Conservation (phyloP, 2,888 invertebrate genomes). For the Epiblema foenella region DNA sequence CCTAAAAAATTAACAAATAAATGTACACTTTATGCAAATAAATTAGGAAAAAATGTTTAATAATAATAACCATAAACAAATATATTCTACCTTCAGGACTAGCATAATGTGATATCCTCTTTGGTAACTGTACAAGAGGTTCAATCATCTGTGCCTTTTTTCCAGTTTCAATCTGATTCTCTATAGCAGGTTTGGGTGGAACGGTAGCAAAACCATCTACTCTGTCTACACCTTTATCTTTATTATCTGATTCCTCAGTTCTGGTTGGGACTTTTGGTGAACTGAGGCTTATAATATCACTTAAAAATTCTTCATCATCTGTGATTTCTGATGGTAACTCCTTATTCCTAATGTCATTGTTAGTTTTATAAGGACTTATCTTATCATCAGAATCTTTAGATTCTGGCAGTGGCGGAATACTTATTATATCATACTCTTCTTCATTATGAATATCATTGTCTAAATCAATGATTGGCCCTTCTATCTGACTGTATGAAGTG, state of each 20-base stretch:
- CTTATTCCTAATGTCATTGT: neutral
- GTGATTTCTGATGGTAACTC: constrained; percentile 9
- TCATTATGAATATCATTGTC: constrained; percentile 55
- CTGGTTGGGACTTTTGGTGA: constrained; percentile 32
- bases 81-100: constrained; percentile 57
- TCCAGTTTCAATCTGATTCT: constrained; percentile 45
- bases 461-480: constrained; percentile 53
- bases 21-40: neutral
- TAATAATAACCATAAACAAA: neutral
- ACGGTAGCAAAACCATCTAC: constrained; percentile 54
- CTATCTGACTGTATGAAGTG: constrained; percentile 75
- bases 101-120: constrained; percentile 52
- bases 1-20: no score
- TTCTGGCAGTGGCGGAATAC: constrained; percentile 54
- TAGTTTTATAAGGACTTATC: neutral
- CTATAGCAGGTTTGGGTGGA: constrained; percentile 41
- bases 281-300: constrained; percentile 48
- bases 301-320: constrained; percentile 46
- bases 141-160: constrained; percentile 68
- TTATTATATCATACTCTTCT: constrained; percentile 67
- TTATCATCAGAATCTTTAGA: constrained; percentile 45
- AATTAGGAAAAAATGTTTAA: neutral
- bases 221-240: constrained; percentile 51
- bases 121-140: constrained; percentile 57
- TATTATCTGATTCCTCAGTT: constrained; percentile 25